Evolutionary conservation across 1,140 invertebrate genomes (phyloP), one percentile per base, ranked within the genome.

Genomic region (Dendrolimus kikuchii): DNA sequence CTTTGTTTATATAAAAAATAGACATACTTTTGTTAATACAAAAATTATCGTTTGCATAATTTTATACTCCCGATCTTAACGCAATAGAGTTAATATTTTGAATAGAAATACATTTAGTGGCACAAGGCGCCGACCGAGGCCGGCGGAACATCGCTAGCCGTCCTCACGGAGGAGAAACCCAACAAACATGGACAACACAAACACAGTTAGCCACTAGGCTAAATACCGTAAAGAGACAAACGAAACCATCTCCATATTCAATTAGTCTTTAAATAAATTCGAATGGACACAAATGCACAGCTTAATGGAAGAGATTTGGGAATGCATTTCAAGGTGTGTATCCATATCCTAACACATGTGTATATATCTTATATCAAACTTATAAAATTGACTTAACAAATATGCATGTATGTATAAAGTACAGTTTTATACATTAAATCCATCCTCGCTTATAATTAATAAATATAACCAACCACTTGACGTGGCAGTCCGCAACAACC

Each of bases 351-450:
- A 71, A 59, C 46, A 57, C 46, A 62, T 53, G 47, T 57, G 42
- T 36, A 63, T 60, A 52, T 56, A 55, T 60, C 46, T 41, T 55
- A 67, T 70, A 71, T 75, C 66, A 67, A 81, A 77, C 74, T 77
- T 79, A 79, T 69, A 79, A 77, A 77, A 72, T 69, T 66, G 62
- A 70, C 78, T 74, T 77, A 78, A 68, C 55, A 45, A 56, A 63
- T 71, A 68, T 23, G 23, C 23, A 23, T 23, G 23, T 23, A 23
- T 59, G 68, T 68, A 65, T 67, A 71, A 67, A 64, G 65, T 71
- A 66, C 55, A 64, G 60, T 57, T 59, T 57, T 57, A 55, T 49
- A 65, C 49, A 60, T 57, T 51, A 51, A 60, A 42, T 8, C 49
- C 40, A 49, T 39, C 47, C 54, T 61, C 52, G 49, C 65, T 70